Evolutionary conservation across 2,888 invertebrate species (phyloP), one percentile per base, ranked within the genome.

Genomic region (Chaitophorus viminalis): DNA sequence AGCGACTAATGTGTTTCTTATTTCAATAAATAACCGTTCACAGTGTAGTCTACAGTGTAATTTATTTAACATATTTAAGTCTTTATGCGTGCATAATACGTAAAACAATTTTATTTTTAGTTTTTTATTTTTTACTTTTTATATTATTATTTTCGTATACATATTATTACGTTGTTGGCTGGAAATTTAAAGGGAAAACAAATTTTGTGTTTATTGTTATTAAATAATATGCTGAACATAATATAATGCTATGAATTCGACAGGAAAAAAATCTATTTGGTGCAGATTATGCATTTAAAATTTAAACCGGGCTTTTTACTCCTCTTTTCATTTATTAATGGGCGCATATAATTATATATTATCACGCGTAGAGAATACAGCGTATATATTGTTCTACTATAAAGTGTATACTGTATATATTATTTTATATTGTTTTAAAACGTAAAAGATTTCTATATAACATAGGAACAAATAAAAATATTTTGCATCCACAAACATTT

Each of bases 181-280:
- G 31, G 17, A 31, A 68, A n/a, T 68, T 39, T 31, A 31, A 70
- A 72, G 8, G 52, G 31, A 25, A 46, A 82, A 82, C 0, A 72
- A 4, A 33, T 31, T 46, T 52, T 70, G n/a, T 31, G 70, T 70
- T 52, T 52, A 82, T 82, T 82, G 9, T 82, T 74, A 54, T n/a
- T 54, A 36, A 72, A 52, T n/a, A 54, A 54, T 46, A 54, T 72
- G n/a, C n/a, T 8, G 52, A 74, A 52, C 39, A 39, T 39, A 14
- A 46, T 17, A 52, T 9, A 72, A 72, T 36, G n/a, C 4, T n/a
- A n/a, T 33, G n/a, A 25, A 33, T 72, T 82, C 31, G 54, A 54
- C 72, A 72, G 54, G n/a, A 33, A 82, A 82, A 82, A 82, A 81
- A 79, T 18, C 54, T 11, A 72, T 82, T 36, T 33, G 54, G 33